phyloP scores from a whole-genome alignment of 2,113 vertebrate species.

The Dromiciops gliroides region DNA sequence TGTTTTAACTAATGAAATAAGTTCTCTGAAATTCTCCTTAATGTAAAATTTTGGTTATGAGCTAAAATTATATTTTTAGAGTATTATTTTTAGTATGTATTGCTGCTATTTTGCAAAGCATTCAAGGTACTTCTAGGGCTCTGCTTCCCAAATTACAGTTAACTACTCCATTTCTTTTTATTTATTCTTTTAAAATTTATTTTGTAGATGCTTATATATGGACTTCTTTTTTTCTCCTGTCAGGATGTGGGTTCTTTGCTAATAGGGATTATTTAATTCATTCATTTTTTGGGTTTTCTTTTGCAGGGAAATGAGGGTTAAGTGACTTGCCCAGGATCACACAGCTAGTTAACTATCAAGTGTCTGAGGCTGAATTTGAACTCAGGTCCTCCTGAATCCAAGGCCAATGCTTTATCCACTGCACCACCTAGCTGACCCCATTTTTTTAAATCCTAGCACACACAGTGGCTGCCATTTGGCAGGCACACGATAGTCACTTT shows the following conservation, averaged over 20 bases:
- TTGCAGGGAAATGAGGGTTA: too few relatives aligned
- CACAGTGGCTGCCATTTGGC: neutral
- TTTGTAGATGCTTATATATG: neutral
- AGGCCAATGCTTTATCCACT: too few relatives aligned
- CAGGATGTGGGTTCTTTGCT: neutral
- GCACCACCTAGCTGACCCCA: too few relatives aligned
- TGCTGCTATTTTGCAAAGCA: neutral
- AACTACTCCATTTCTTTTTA: neutral
- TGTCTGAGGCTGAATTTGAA: too few relatives aligned
- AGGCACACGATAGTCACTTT: neutral
- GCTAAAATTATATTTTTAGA: conserved; percentile 16
- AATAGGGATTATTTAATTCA: neutral
- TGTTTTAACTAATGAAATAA: conserved; percentile 25
- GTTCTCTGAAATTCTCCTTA: conserved; percentile 32
- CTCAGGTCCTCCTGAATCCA: too few relatives aligned
- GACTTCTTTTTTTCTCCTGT: neutral
- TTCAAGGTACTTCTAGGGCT: neutral
- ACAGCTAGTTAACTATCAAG: too few relatives aligned
- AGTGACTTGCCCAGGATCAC: too few relatives aligned
- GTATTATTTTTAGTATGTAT: neutral
- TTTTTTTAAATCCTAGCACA: too few relatives aligned
- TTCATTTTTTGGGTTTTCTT: too few relatives aligned
- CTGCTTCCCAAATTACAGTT: neutral
- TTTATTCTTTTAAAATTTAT: neutral
- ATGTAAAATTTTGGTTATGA: neutral